Conservation (phyloP, 1,140 invertebrate genomes). For the Cecropterus lyciades region DNA sequence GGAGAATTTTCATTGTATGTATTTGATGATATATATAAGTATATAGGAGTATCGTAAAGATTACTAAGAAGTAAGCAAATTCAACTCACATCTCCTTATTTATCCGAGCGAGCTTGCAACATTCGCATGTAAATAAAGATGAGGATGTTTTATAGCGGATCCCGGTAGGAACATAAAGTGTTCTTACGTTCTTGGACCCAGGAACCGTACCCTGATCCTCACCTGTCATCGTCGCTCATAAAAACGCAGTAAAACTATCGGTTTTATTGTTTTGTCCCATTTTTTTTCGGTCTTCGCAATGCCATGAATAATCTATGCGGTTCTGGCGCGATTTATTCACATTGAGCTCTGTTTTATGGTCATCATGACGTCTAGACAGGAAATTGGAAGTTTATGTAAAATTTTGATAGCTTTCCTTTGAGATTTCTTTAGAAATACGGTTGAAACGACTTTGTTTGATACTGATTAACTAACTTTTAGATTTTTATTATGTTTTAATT, state of each 20-base stretch:
- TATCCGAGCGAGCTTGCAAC: conserved; percentile 12
- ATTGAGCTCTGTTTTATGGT: conserved; percentile 14
- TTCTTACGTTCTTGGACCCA: conserved; percentile 7
- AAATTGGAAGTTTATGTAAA: neutral
- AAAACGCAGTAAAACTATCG: conserved; percentile 64
- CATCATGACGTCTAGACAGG: conserved; percentile 23
- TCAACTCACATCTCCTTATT: conserved; percentile 20
- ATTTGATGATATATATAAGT: too few species aligned
- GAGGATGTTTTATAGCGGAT: conserved; percentile 24
- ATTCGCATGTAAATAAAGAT: conserved; percentile 25
- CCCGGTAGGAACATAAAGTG: conserved; percentile 16
- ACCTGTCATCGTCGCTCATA: conserved; percentile 61
- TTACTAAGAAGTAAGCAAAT: conserved; percentile 6
- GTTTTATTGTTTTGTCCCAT: conserved; percentile 60
- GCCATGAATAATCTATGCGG: conserved; percentile 55
- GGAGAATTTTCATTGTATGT: too few species aligned
- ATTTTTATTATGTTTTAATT: too few species aligned
- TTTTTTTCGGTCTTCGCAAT: conserved; percentile 53
- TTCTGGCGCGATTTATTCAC: conserved; percentile 1
- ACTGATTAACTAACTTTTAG: too few species aligned
- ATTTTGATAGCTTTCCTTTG: too few species aligned
- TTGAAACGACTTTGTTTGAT: too few species aligned
- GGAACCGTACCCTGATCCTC: conserved; percentile 36
- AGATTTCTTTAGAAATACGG: too few species aligned
- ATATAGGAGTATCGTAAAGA: neutral